Evolutionary conservation across 2,797 vertebrate genomes (phyloP), one percentile per base, ranked within the genome.

Genomic region (Acanthiza pusilla): DNA sequence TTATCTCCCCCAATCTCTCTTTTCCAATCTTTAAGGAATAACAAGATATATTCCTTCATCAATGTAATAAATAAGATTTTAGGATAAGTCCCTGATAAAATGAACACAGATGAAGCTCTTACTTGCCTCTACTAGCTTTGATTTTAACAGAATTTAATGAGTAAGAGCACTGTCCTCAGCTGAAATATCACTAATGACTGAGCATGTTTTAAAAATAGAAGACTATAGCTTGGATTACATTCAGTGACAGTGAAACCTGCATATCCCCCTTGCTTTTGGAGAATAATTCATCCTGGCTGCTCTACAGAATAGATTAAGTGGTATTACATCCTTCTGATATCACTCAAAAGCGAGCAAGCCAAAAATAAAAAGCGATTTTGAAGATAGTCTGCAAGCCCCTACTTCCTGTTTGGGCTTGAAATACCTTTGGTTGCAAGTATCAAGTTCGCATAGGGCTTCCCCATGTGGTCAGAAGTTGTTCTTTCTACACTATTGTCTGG

Each of bases 231-330:
- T 55, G 12, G 7, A 53, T 68, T 81, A 54, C 32, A 11, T 7
- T 60, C 30, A 22, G 11, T 80, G 14, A 26, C 4, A 53, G 36
- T 30, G 16, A 65, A 79, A 50, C 10, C 17, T 63, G 7, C 5
- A 43, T 30, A 32, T 17, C 0, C 1, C 5, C 1, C 3, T 45
- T 67, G 3, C 4, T 74, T 80, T 90, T 2, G 5, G 14, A 30
- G 50, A 85, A 47, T 21, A 60, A 22, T 38, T 79, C 7, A 51
- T 55, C 16, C 11, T 54, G 5, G 3, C 5, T 54, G 4, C 26
- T 71, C 13, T n/a, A 45, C 16, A 61, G 23, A 84, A 63, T 4
- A 36, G 1, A n/a, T 2, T 17, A 8, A 65, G 11, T 34, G 5
- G 16, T 36, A 47, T 48, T 77, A 36, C 8, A 34, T 42, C 8